Base-by-base conservation (phyloP, 2,113 vertebrate genomes). In the Carlito syrichta region DNA sequence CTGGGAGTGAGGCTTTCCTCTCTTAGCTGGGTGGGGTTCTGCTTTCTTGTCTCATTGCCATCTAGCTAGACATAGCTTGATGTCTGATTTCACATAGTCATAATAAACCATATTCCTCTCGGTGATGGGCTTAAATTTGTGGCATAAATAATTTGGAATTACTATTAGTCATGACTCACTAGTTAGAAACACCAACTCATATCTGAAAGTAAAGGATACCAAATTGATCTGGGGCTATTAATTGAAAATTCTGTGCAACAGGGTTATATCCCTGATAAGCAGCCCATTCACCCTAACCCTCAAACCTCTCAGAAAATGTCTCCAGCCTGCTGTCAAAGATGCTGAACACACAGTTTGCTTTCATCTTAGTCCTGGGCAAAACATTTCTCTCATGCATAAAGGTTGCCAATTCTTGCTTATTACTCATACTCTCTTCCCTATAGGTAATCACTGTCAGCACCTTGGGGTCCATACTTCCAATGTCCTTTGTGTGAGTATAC, bases 111-210 rank as follows among this genome's bases (percentile, higher is more conserved):
- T 45, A 32, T 74, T 60, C 35, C 60, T 96, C 45, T 68, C 20
- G 40, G 54, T 50, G 35, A 45, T 23, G 7, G 84, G 73, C 88
- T 93, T 93, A 83, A 63, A 68, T 58, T 9, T 50, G 91, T 38
- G 60, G 35, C 68, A 14, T 48, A 83, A 84, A 79, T 95, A 87
- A 71, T 95, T 91, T 94, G 52, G 85, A 77, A 54, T 71, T 43
- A 68, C 77, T 23, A 45, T 73, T 63, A 92, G 96, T 86, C 35
- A 63, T 91, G 92, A 93, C 54, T 96, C 82, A 52, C 81, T 92
- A 74, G 94, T 97, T 82, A 96, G 77, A 84, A 87, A 62, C 38
- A 58, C 60, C 38, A 56, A 74, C 74, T 89, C 69, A 38, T 43
- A 43, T 89, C 74, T 76, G 94, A 84, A 94, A 81, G 66, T 66